phyloP scores from a whole-genome alignment of 2,797 vertebrate species.

The Carapus acus region DNA sequence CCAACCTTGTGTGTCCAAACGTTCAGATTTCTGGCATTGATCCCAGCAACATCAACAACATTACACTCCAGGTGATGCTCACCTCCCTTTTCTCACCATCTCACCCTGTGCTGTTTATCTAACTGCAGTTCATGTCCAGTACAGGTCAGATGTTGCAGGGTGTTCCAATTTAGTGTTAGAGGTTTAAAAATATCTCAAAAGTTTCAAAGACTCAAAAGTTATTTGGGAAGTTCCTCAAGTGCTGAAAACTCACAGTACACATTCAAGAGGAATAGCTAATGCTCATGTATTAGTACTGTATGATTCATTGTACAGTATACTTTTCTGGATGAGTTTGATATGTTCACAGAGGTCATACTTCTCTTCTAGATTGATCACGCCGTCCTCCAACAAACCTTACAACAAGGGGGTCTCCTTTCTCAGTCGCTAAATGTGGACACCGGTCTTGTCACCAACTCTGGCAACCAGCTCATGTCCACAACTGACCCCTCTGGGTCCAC shows the following conservation, averaged over 20 bases:
- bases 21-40: slow-evolving; percentile 98
- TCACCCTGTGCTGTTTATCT: no score
- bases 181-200: not conserved
- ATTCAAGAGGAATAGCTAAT: no score
- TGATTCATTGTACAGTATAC: no score
- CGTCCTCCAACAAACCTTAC: slow-evolving; percentile 91
- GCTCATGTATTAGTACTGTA: no score
- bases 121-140: not conserved
- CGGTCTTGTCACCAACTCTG: slow-evolving; percentile 67
- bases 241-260: no score
- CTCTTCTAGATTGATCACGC: slow-evolving; percentile 84
- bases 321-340: no score
- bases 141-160: not conserved
- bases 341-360: not conserved
- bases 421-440: slow-evolving; percentile 82
- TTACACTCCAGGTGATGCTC: slow-evolving; percentile 86
- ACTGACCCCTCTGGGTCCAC: slow-evolving; percentile 76
- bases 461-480: slow-evolving; percentile 73
- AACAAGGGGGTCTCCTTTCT: slow-evolving; percentile 83
- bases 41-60: slow-evolving; percentile 91
- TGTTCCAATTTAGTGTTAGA: not conserved
- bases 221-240: no score
- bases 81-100: no score
- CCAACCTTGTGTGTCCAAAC: slow-evolving; percentile 90
- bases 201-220: no score